A percentile compares a stretch with the other conserved stretches of the same genome.
Conservation (phyloP, 2,113 vertebrate species). For the Burhinus bistriatus region DNA sequence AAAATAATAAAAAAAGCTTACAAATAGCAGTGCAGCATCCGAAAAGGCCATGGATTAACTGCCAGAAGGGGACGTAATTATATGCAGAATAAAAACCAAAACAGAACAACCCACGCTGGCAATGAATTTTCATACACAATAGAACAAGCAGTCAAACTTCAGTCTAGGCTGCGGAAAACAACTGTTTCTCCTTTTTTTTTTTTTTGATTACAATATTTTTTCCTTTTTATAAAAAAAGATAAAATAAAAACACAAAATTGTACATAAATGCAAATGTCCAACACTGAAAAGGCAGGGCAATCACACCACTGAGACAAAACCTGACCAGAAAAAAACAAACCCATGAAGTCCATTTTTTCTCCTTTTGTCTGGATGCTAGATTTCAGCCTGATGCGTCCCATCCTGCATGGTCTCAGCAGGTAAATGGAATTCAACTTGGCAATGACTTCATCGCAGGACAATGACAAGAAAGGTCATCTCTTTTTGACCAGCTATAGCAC, state of each 20-base stretch:
- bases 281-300: conserved; percentile 81
- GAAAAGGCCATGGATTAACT: conserved; percentile 74
- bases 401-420: conserved; percentile 46
- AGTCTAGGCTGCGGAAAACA: conserved; percentile 76
- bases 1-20: conserved; percentile 82
- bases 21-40: conserved; percentile 78
- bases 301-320: conserved; percentile 77
- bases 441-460: conserved; percentile 39
- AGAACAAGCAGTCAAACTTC: conserved; percentile 70
- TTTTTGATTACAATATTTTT: conserved; percentile 62
- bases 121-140: conserved; percentile 75
- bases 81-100: conserved; percentile 77
- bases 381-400: conserved; percentile 47
- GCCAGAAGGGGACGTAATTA: conserved; percentile 73
- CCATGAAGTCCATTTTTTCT: conserved; percentile 64
- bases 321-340: conserved; percentile 70
- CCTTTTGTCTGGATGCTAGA: conserved; percentile 65
- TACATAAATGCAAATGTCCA: conserved; percentile 83
- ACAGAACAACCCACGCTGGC: conserved; percentile 72
- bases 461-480: conserved; percentile 5
- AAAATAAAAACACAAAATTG: conserved; percentile 87
- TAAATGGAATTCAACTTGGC: neutral
- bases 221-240: conserved; percentile 82
- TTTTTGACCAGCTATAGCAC: neutral
- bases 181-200: conserved; percentile 66